Base-by-base conservation (phyloP, 2,797 vertebrate species). In the Hoplostethus atlanticus region DNA sequence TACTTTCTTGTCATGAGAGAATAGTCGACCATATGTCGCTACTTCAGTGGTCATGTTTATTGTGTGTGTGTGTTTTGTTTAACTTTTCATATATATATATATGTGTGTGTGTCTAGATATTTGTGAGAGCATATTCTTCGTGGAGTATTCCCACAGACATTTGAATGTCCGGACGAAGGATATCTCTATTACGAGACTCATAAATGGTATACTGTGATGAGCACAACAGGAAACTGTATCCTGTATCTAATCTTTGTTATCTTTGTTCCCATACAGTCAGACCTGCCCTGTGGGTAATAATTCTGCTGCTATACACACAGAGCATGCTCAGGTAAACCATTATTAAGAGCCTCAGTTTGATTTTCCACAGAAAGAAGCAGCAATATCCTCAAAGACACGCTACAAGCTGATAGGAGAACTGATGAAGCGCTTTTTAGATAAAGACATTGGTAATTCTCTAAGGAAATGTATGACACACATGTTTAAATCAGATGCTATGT, bases 251-350 rank as follows among this genome's bases (percentile, higher is more conserved):
- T 63, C 46, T 53, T 28, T 88, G 64, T 81, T 75, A 69, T 89
- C 73, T 91, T 21, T 91, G 68, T 73, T 83, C 36, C 56, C 62
- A n/a, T 71, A 59, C 73, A 94, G 92, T 25, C 34, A 2, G n/a
- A 16, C 7, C 58, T 85, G 69, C 71, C 42, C 6, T 52, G 46
- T 25, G 64, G 59, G 69, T 66, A 64, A 79, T 84, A 25, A 54
- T n/a, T 68, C 77, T 57, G 30, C 59, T 12, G 48, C 52, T 64
- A 56, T 36, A 28, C 59, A 65, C 31, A 62, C 8, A 36, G 58
- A 70, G 34, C 54, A 57, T 44, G n/a, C 64, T 55, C 81, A 92
- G 92, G 93, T 94, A 91, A 13, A 16, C 0, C n/a, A 13, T 31
- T 52, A 4, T 12, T 44, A 59, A 67, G 7, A 46, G 36, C 36